A percentile compares a stretch with the other conserved stretches of the same genome.
Conservation (phyloP, 2,113 vertebrate genomes). For the Paramisgurnus dabryanus region DNA sequence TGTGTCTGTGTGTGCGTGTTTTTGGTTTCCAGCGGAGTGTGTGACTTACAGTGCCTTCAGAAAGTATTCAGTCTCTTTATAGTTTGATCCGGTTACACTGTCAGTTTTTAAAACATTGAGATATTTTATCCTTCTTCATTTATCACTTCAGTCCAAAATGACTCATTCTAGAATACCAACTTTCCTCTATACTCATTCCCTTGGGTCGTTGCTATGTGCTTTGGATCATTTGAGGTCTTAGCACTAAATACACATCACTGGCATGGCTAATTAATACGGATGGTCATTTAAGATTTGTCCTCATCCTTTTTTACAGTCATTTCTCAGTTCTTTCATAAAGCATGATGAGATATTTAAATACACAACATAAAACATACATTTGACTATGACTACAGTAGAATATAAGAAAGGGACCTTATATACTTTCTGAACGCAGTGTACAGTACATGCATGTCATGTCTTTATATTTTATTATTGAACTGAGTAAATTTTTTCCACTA, state of each 20-base stretch:
- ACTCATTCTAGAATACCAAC: neutral
- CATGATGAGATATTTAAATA: neutral
- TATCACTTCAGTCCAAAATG: neutral
- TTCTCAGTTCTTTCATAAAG: neutral
- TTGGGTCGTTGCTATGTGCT: neutral
- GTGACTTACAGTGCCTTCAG: constrained; percentile 9
- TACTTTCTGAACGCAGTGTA: neutral
- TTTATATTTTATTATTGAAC: neutral
- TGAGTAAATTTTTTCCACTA: neutral
- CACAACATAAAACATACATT: too few relatives aligned
- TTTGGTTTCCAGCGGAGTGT: neutral
- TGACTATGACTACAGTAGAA: too few relatives aligned
- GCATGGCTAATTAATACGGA: neutral
- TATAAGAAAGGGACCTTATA: neutral
- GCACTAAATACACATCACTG: neutral
- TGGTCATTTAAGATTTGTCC: neutral
- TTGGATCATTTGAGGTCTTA: neutral
- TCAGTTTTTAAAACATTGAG: constrained; percentile 11
- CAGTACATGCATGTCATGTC: neutral
- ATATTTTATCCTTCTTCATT: neutral
- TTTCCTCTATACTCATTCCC: neutral
- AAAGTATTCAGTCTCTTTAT: neutral
- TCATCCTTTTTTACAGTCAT: neutral
- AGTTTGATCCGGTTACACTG: neutral
- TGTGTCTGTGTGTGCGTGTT: constrained; percentile 6